Base-by-base conservation (phyloP, 2,113 vertebrate genomes). In the Urocitellus parryii region DNA sequence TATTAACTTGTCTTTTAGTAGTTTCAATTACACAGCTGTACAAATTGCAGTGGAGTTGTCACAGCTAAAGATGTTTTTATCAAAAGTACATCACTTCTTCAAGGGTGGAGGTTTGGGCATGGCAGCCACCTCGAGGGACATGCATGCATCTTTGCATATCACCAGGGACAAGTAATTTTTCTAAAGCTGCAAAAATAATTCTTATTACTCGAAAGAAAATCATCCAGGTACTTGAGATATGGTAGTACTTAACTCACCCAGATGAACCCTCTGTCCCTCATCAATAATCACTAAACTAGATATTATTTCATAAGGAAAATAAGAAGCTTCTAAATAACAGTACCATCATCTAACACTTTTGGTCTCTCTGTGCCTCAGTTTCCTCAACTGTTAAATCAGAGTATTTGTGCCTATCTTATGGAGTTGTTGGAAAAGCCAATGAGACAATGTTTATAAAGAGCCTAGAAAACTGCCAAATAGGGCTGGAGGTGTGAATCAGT, bases 1-100 rank as follows among this genome's bases (percentile, higher is more conserved):
- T 88, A 97, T 98, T 97, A 98, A 98, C 95, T 97, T 95, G 97
- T 97, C 97, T 97, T 97, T 34, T 20, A 96, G 97, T 95, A 94
- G 93, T 97, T 98, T 95, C 94, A 95, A 98, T 97, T 74, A 82
- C 95, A 97, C 97, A 98, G 97, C 97, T 98, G 97, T 97, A 98
- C 88, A 97, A 98, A 98, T 94, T 85, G 96, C 80, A 53, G 29
- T 3, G 45, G 80, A 94, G 53, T 20, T 85, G 93, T 92, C 96
- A n/a, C 34, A 85, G 91, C 96, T 97, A 27, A 97, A 97, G 94
- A 53, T 34, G 58, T 70, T 73, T 89, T 97, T 79, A 97, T 94
- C 90, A 80, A 90, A 48, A 95, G 82, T 51, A 83, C n/a, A 56
- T 61, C n/a, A 8, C 1, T 74, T 88, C 94, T 91, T 87, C 11